Evolutionary conservation across 2,888 invertebrate species (phyloP), one percentile per base, ranked within the genome.

Genomic region (Himalopsyche tibetana): DNA sequence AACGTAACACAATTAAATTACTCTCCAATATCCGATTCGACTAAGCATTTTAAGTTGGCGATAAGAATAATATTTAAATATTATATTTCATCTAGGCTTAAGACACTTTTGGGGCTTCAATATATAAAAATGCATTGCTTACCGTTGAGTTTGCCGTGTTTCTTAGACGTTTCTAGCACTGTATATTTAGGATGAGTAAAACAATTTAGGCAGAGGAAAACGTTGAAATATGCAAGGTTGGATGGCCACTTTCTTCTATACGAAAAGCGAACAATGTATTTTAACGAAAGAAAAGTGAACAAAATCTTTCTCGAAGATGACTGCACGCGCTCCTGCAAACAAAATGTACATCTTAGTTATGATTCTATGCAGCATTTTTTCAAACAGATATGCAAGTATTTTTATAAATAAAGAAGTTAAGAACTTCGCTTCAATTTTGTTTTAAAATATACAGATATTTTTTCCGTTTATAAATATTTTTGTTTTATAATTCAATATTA

Each of bases 41-140:
- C 51, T 51, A 15, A 51, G 17, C 28, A 4, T 74, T 74, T 19
- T 15, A 36, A 19, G 8, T 19, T 8, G 11, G 15, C 19, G 63
- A 63, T 63, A 28, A 63, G n/a, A 63, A 63, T 63, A 63, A 63
- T 63, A 63, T 63, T 63, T 63, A 63, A 19, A 28, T n/a, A n/a
- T 63, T 63, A 63, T 6, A 63, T 63, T 63, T 19, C 28, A 63
- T 63, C 63, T 63, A 9, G 19, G 63, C 19, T 63, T 63, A 63
- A 5, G 3, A 19, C 63, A 63, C 63, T 63, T 63, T 19, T 19
- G 19, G 8, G 63, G 63, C 63, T 63, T 63, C 63, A 63, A 63
- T 19, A 63, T 28, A 63, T 28, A 63, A 63, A 63, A 63, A 63
- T 63, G 63, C 63, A 63, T 63, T 19, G 63, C 63, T 63, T 63